Evolutionary conservation across 2,888 invertebrate genomes (phyloP).

Genomic region (Metopia argyrocephala): DNA sequence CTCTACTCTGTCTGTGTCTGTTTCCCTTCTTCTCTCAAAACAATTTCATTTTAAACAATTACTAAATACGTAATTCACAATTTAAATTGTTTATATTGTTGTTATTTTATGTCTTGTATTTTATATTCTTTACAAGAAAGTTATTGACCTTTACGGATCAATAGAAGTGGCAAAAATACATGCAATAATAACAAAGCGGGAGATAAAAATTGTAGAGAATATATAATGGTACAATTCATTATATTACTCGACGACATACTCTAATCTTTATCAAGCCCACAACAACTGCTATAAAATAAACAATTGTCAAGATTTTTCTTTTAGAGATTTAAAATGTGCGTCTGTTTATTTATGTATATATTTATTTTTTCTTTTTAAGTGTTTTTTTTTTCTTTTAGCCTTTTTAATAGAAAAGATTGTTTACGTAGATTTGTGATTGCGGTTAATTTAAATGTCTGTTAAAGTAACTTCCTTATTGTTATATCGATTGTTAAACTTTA

Average conservation of each 20-base stretch:
- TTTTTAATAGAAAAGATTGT: too few relatives aligned
- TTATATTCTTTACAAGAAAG: conserved; percentile 18
- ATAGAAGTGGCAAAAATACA: conserved; percentile 9
- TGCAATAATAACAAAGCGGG: conserved; percentile 1
- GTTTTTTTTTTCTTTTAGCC: too few relatives aligned
- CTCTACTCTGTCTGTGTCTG: not conserved
- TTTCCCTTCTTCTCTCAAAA: not conserved
- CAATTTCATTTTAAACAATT: conserved; percentile 1
- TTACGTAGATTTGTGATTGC: too few relatives aligned
- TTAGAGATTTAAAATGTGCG: conserved; percentile 2
- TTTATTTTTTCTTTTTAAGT: not conserved
- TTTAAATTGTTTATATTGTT: not conserved
- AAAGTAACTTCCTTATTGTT: too few relatives aligned
- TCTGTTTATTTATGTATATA: not conserved
- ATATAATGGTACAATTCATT: not conserved
- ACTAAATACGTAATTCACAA: not conserved
- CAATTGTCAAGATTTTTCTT: conserved; percentile 11
- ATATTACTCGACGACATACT: not conserved
- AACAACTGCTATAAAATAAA: conserved; percentile 13
- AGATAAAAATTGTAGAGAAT: conserved; percentile 28
- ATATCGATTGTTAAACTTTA: too few relatives aligned
- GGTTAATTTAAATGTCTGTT: too few relatives aligned
- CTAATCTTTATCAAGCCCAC: conserved; percentile 27
- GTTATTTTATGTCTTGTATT: not conserved
- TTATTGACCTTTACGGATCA: conserved; percentile 45